Percentiles rank a stretch among this genome's conserved stretches.
phyloP scores from a whole-genome alignment of 2,797 vertebrate genomes.

The Sebastolobus altivelis region DNA sequence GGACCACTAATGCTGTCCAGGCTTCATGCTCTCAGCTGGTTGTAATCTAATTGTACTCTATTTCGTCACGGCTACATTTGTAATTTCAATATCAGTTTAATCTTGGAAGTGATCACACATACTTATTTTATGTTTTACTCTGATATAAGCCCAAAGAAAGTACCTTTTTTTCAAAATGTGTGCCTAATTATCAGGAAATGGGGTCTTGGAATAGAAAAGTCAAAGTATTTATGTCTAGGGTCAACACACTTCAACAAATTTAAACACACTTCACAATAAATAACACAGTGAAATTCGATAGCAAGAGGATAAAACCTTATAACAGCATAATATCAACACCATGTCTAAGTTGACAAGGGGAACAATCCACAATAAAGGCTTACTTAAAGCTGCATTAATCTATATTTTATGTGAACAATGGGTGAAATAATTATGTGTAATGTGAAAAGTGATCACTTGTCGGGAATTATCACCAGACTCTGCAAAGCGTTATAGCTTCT shows the following conservation, averaged over 20 bases:
- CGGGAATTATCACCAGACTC: not conserved
- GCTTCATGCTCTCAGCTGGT: slow-evolving; percentile 40
- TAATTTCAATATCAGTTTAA: slow-evolving; percentile 2
- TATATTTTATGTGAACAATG: not conserved
- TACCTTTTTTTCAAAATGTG: not conserved
- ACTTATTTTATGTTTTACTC: not conserved
- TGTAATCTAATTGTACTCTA: slow-evolving; percentile 31
- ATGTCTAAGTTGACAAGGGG: not conserved
- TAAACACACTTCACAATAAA: not conserved
- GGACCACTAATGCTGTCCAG: slow-evolving; percentile 37
- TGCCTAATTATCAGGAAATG: not conserved
- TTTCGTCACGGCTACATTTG: slow-evolving; percentile 3
- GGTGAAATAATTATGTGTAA: not conserved
- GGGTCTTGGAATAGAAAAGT: not conserved
- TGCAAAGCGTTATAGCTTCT: not conserved
- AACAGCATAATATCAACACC: not conserved
- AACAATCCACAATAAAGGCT: not conserved
- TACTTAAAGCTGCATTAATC: not conserved
- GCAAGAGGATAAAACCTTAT: not conserved
- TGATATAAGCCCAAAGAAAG: not conserved
- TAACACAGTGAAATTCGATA: not conserved
- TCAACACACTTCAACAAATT: not conserved
- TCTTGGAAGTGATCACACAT: not conserved
- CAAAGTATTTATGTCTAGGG: not conserved
- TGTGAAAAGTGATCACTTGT: not conserved